These are phyloP conservation scores for Salminus brasiliensis DNA, from an alignment of 2,113 vertebrate genomes.

Conservation along the genomic window DNA sequence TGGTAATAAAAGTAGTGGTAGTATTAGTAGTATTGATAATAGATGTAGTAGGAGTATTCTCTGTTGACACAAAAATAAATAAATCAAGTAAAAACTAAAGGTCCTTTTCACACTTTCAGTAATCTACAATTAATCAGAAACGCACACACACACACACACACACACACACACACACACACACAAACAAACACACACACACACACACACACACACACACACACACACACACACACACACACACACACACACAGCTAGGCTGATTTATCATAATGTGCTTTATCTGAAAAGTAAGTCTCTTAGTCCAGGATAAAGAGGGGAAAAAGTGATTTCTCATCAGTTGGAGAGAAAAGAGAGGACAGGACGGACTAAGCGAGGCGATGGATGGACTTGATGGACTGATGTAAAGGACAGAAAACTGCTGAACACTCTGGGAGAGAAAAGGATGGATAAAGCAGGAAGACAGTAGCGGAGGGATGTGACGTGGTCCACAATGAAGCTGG, in stretches of 20 bases:
- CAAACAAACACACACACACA: neutral
- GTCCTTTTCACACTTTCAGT: neutral
- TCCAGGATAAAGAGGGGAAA: conserved; percentile 74
- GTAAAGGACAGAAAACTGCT: neutral
- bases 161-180: neutral
- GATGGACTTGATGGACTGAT: neutral
- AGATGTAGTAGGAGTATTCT: no score
- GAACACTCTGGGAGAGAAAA: neutral
- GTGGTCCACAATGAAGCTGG: neutral
- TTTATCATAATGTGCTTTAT: conserved; percentile 77
- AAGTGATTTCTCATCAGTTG: conserved; percentile 66
- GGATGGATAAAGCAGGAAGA: neutral
- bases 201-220: neutral
- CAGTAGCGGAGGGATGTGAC: neutral
- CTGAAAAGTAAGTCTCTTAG: conserved; percentile 74
- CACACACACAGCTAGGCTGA: conserved; percentile 64
- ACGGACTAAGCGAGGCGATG: neutral
- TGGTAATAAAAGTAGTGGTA: no score
- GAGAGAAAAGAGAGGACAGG: conserved; percentile 25
- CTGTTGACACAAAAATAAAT: neutral
- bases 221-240: conserved; percentile 35
- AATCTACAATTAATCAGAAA: neutral
- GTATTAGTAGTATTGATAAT: no score
- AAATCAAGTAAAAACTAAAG: neutral
- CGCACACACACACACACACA: neutral